Conservation (phyloP, 2,113 vertebrate species). For the Paracanthobrama guichenoti region DNA sequence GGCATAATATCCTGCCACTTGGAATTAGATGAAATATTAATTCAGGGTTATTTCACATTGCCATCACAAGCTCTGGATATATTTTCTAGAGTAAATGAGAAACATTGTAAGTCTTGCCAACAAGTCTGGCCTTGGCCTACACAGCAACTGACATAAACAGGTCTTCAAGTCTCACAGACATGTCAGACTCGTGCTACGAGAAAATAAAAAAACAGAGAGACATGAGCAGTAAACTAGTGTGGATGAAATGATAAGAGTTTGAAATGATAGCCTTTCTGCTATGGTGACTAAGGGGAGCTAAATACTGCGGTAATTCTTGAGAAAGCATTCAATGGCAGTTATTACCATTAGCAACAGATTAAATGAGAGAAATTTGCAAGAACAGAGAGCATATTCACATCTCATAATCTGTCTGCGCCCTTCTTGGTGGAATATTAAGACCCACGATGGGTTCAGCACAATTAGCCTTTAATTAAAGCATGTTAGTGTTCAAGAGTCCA, state of each 20-base stretch:
- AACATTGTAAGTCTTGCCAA: constrained; percentile 1
- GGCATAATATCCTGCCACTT: constrained; percentile 7
- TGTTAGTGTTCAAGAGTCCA: constrained; percentile 67
- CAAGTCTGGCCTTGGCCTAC: background rate
- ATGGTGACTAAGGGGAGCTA: background rate
- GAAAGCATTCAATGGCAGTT: constrained; percentile 27
- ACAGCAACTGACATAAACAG: constrained; percentile 20
- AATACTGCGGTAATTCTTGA: constrained; percentile 14
- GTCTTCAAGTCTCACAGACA: constrained; percentile 1
- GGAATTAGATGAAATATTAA: constrained; percentile 28
- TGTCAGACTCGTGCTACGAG: background rate
- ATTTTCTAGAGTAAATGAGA: constrained; percentile 23
- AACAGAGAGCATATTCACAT: constrained; percentile 27
- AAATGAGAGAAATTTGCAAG: constrained; percentile 38
- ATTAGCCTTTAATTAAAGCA: constrained; percentile 90
- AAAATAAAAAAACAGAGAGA: constrained; percentile 14
- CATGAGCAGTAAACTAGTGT: background rate
- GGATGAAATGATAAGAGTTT: background rate
- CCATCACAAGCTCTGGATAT: background rate
- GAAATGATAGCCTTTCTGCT: constrained; percentile 14
- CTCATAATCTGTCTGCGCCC: constrained; percentile 31
- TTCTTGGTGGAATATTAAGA: constrained; percentile 77
- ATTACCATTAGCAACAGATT: constrained; percentile 32
- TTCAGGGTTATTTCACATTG: background rate
- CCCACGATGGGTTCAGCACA: constrained; percentile 86